Evolutionary conservation across 2,113 vertebrate genomes (phyloP), one percentile per base, ranked within the genome.

Genomic region (Elephantulus edwardii): DNA sequence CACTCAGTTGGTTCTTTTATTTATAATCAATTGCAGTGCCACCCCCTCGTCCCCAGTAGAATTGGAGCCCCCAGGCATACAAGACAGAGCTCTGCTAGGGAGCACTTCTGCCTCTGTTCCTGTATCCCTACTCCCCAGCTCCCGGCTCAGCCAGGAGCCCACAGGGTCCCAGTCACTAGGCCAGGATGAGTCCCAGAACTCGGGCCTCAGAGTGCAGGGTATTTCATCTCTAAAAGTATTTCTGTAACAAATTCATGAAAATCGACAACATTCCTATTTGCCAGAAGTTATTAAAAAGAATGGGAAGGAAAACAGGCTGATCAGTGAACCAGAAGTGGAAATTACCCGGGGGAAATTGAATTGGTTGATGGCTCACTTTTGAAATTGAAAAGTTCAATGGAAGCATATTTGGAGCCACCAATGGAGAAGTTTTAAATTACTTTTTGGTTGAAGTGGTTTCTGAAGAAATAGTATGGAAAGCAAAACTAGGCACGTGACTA

Each of bases 191-290:
- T 17, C 48, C 8, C 8, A 14, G 48, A 10, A 14, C 14, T 8
- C 8, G 52, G 17, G 52, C 20, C 52, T 5, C 52, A 54, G 52
- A 54, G 52, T 17, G 52, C 52, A 54, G 52, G 48, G 16, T 54
- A 54, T 54, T 54, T 54, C 16, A 19, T 8, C 52, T 12, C 96
- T 98, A 13, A n/a, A 98, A 97, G 52, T 79, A 92, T 20, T 97
- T 97, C 1, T 98, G 97, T 54, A 98, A 96, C 86, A 98, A 97
- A 88, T 98, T 98, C 89, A 89, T 98, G 33, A 96, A 91, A 83
- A 98, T 99, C 5, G 97, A 98, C 54, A 98, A 98, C 90, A 98
- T 98, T 1, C 97, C 98, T 0, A 98, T 97, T 0, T 99, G 98
- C 95, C 97, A 97, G 30, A 98, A 97, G 76, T 90, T 97, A 1